phyloP scores from a whole-genome alignment of 35 echinoderm and acorn worm genomes.

The Lytechinus variegatus region DNA sequence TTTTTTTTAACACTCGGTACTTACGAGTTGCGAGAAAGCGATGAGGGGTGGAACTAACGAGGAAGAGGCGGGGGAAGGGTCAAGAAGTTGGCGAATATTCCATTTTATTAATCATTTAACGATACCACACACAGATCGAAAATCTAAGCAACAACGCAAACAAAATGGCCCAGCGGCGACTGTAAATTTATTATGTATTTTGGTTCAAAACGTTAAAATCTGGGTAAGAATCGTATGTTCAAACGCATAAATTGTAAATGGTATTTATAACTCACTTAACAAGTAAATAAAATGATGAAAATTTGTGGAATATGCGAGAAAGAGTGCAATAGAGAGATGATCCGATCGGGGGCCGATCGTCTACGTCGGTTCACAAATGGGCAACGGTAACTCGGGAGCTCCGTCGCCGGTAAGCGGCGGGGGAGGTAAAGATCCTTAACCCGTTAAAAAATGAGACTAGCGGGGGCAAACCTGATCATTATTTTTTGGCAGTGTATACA shows the following conservation, averaged over 20 bases:
- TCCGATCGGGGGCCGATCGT: too few species aligned
- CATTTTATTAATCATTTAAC: neutral
- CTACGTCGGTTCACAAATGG: too few species aligned
- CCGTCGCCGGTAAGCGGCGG: too few species aligned
- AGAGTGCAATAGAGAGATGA: neutral
- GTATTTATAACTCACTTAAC: neutral
- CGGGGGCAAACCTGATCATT: too few species aligned
- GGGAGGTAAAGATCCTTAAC: too few species aligned
- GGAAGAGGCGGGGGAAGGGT: neutral
- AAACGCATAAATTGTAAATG: neutral
- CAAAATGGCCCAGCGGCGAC: slow-evolving; percentile 28
- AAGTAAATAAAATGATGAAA: neutral
- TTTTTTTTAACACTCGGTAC: too few species aligned
- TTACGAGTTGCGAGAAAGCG: neutral
- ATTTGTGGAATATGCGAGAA: neutral
- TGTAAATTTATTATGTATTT: neutral
- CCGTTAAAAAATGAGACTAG: too few species aligned
- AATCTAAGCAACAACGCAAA: slow-evolving; percentile 49
- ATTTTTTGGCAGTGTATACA: too few species aligned
- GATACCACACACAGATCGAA: neutral
- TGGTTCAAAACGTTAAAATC: neutral
- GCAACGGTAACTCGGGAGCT: too few species aligned
- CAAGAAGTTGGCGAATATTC: neutral
- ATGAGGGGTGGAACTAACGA: neutral
- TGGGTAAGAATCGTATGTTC: neutral